phyloP scores from a whole-genome alignment of 2,113 vertebrate genomes.

The Gopherus flavomarginatus region DNA sequence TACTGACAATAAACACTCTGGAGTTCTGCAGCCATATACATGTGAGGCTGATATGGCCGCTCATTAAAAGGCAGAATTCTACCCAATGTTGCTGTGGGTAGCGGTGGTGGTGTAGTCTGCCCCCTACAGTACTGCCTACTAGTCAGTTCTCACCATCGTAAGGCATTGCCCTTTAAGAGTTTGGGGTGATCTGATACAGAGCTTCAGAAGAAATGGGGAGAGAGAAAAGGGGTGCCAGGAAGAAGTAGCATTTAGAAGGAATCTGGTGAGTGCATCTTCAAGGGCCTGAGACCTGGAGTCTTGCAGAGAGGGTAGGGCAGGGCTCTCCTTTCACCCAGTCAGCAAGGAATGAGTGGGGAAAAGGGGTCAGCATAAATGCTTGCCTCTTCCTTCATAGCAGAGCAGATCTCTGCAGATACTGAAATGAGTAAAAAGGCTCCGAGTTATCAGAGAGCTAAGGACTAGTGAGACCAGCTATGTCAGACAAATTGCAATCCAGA shows the following conservation, averaged over 20 bases:
- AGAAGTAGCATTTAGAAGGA: background rate
- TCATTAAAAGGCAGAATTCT: background rate
- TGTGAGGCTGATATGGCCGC: background rate
- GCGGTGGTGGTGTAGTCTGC: background rate
- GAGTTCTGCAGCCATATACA: background rate
- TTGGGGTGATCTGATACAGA: background rate
- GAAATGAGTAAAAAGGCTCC: no score
- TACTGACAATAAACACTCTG: fast-evolving
- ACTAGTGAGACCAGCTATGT: no score
- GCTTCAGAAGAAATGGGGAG: background rate
- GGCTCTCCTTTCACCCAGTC: background rate
- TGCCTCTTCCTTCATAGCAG: no score
- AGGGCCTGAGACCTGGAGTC: background rate
- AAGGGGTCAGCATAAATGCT: background rate
- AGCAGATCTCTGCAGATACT: no score
- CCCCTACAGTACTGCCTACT: background rate
- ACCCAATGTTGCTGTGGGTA: background rate
- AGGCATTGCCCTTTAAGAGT: background rate
- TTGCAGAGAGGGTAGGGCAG: background rate
- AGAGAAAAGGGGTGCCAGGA: background rate
- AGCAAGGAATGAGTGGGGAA: background rate
- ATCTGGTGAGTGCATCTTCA: background rate
- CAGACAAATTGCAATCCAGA: no score
- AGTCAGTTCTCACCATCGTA: background rate
- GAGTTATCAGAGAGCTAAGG: no score